Conservation (phyloP, 30 jellyfish, hydroid and myxozoan genomes). For the Chrysaora quinquecirrha region DNA sequence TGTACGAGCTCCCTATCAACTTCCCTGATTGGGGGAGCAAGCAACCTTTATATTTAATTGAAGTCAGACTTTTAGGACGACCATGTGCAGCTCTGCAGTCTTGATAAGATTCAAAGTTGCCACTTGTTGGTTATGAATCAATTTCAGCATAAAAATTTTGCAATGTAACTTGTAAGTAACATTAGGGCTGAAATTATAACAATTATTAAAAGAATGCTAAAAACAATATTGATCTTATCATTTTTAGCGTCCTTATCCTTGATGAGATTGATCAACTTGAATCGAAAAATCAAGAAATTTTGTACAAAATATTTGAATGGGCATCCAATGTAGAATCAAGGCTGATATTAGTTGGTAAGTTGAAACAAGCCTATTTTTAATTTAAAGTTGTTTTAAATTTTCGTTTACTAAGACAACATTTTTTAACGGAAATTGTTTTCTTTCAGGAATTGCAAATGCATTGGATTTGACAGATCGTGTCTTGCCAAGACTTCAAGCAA, state of each 20-base stretch:
- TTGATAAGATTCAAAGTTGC: too few relatives aligned
- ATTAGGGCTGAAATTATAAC: too few relatives aligned
- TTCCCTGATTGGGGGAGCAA: too few relatives aligned
- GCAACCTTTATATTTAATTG: too few relatives aligned
- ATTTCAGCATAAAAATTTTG: too few relatives aligned
- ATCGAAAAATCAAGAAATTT: constrained; percentile 86
- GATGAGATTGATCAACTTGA: constrained; percentile 96
- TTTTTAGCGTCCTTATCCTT: constrained; percentile 84
- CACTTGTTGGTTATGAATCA: too few relatives aligned
- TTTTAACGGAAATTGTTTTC: background rate
- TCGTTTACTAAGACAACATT: background rate
- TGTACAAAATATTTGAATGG: constrained; percentile 86
- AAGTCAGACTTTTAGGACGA: too few relatives aligned
- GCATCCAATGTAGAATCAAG: constrained; percentile 82
- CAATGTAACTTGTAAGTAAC: too few relatives aligned
- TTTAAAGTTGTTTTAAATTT: background rate
- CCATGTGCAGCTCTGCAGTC: too few relatives aligned
- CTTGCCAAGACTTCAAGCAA: constrained; percentile 87
- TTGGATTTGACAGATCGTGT: constrained; percentile 89
- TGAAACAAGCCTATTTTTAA: background rate
- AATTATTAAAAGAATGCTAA: too few relatives aligned
- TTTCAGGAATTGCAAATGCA: constrained; percentile 94
- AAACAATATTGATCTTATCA: too few relatives aligned
- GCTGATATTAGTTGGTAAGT: constrained; percentile 73
- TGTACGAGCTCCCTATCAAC: too few relatives aligned